phyloP scores from a whole-genome alignment of 2,888 invertebrate species.

The Drosophila kuntzei region DNA sequence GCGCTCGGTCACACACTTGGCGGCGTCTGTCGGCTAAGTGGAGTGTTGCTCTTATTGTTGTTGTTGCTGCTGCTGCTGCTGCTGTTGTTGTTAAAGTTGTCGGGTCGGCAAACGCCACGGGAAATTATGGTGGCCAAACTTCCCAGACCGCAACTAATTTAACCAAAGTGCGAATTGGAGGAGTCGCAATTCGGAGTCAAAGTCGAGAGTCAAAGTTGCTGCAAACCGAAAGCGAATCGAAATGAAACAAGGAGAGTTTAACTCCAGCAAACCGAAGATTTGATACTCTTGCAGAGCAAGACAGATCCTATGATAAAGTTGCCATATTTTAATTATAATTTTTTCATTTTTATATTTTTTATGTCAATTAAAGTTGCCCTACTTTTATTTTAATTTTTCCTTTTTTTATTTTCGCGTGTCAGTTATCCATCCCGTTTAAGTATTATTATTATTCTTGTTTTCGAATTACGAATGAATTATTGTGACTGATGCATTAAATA shows the following conservation, averaged over 20 bases:
- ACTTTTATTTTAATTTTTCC: too few species aligned
- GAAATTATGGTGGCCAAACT: conserved; percentile 81
- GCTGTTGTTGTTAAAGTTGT: conserved; percentile 56
- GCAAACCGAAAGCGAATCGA: conserved; percentile 72
- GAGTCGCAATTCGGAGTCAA: conserved; percentile 78
- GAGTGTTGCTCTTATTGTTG: conserved; percentile 50
- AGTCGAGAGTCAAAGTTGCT: conserved; percentile 49
- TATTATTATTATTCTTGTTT: too few species aligned
- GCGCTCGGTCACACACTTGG: conserved; percentile 77
- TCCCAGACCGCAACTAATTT: conserved; percentile 81
- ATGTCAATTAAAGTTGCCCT: too few species aligned
- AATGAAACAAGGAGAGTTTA: conserved; percentile 35
- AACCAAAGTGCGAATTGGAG: conserved; percentile 83
- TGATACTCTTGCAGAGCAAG: background rate
- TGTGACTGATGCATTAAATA: too few species aligned
- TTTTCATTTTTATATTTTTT: too few species aligned
- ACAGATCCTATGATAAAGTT: too few species aligned
- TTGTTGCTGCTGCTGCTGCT: conserved; percentile 25
- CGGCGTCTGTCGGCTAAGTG: conserved; percentile 69
- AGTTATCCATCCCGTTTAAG: too few species aligned
- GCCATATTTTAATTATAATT: too few species aligned
- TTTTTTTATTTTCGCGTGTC: too few species aligned
- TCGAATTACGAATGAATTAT: too few species aligned
- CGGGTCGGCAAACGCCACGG: conserved; percentile 82
- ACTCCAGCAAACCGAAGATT: background rate